Evolutionary conservation across 2,888 invertebrate genomes (phyloP), one percentile per base, ranked within the genome.

Genomic region (Phymatocera aterrima): DNA sequence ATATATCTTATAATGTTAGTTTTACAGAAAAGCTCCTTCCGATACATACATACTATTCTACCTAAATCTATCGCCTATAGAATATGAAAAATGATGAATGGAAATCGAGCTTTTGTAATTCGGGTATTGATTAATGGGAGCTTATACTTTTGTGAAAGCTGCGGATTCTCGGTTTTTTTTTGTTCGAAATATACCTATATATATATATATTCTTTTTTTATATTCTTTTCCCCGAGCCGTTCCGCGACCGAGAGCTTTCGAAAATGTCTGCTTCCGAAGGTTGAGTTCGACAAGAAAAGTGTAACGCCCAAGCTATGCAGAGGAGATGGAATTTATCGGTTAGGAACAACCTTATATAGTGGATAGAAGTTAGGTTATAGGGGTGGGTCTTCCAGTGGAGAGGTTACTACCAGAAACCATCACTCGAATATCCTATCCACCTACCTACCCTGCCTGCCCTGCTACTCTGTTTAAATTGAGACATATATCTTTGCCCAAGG

Each of bases 401-500:
- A n/a, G 40, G 57, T 57, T 46, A 46, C 68, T 24, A 43, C 40
- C 68, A 68, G 68, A 46, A 68, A 68, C 43, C 68, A 68, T 46
- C 68, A 43, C 68, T 24, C 18, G 64, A 37, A 64, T 64, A 64
- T 4, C 40, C 40, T 5, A 40, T 8, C 40, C 8, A 40, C 40
- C 40, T 40, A 40, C 40, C 40, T 40, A 40, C 40, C 8, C 4
- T 40, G 8, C 40, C 40, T 8, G 8, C 40, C 37, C 37, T 43
- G 51, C 43, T 51, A 72, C 87, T 86, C 84, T 82, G 84, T 84
- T 84, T 86, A 88, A 89, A 88, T 89, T 87, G 88, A 87, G 87
- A 88, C 88, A 89, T 89, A 88, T 88, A 88, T 88, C 87, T 89
- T 87, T 86, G 85, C 84, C 83, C 86, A 85, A 88, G 86, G 85